Evolutionary conservation across 1,140 invertebrate species (phyloP), one percentile per base, ranked within the genome.

Genomic region (Vanessa tameamea): DNA sequence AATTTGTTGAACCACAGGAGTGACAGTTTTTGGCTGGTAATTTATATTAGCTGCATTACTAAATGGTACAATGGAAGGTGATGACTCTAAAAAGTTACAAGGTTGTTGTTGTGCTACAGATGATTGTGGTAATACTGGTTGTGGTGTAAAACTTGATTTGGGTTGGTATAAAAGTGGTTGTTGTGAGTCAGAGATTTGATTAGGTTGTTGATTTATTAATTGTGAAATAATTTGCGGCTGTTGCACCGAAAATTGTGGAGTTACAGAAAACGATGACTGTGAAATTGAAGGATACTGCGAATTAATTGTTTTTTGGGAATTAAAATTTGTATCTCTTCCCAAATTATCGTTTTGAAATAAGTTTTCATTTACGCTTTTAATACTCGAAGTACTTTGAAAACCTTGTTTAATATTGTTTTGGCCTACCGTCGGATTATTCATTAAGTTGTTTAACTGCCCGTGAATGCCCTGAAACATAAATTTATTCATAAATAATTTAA

Each of bases 321-420:
- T 72, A n/a, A 64, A 51, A 59, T 67, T 78, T 11, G 68, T 16
- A 15, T 23, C 23, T 47, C 47, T 75, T 26, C 53, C 69, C 31
- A 16, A 59, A 73, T 78, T 77, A 65, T 51, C 76, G 51, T 78
- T 78, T 70, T 77, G 68, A 65, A 75, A 77, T 23, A 73, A 68
- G 73, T 73, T 67, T 9, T 79, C 57, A 8, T 53, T 73, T 15
- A 16, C 6, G 23, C 13, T 65, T 65, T 64, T 74, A 48, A 48
- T 73, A 69, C 64, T 23, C 48, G 47, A 23, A 68, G 55, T 73
- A 55, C 57, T 77, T 47, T 73, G 51, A 11, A 73, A 53, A 47
- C 47, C 50, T 81, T 81, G 81, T 48, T 78, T 71, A 13, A 71
- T 16, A 65, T 57, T 75, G 15, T 71, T 66, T 71, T 70, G 47